Percentiles rank a stretch among this genome's conserved stretches.
Evolutionary conservation across 2,113 vertebrate genomes (phyloP).

Genomic region (Apus apus): DNA sequence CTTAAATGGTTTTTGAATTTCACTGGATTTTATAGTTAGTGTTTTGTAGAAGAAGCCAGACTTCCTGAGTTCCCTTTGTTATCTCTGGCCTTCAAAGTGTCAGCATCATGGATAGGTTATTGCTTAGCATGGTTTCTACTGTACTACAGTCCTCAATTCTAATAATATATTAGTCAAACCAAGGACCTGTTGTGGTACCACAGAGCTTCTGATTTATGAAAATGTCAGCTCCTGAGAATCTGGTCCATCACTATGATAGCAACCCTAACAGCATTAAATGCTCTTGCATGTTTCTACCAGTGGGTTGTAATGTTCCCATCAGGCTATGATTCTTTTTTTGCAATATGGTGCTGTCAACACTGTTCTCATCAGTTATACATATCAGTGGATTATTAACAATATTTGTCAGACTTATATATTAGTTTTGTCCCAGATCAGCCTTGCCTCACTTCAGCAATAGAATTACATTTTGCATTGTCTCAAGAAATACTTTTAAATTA

Average conservation of each 20-base stretch:
- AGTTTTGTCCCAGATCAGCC: constrained; percentile 78
- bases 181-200: neutral
- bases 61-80: neutral
- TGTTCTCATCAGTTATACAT: constrained; percentile 80
- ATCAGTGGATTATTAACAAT: constrained; percentile 87
- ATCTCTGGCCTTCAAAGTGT: neutral
- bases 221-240: constrained; percentile 26
- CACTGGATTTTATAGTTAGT: neutral
- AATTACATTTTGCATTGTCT: constrained; percentile 74
- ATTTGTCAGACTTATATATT: constrained; percentile 87
- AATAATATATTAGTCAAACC: constrained; percentile 12
- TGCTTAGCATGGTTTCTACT: neutral
- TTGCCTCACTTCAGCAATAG: constrained; percentile 64
- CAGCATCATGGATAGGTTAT: neutral
- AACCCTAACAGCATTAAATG: constrained; percentile 82
- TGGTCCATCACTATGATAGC: neutral
- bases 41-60: neutral
- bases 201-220: constrained; percentile 57
- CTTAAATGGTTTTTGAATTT: neutral
- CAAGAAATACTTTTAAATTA: constrained; percentile 77
- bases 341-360: constrained; percentile 86
- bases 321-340: constrained; percentile 78
- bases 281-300: constrained; percentile 69
- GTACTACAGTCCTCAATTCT: neutral
- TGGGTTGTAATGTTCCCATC: constrained; percentile 72